Conservation (phyloP, 2,888 invertebrate species). For the Tenthredo amoena region DNA sequence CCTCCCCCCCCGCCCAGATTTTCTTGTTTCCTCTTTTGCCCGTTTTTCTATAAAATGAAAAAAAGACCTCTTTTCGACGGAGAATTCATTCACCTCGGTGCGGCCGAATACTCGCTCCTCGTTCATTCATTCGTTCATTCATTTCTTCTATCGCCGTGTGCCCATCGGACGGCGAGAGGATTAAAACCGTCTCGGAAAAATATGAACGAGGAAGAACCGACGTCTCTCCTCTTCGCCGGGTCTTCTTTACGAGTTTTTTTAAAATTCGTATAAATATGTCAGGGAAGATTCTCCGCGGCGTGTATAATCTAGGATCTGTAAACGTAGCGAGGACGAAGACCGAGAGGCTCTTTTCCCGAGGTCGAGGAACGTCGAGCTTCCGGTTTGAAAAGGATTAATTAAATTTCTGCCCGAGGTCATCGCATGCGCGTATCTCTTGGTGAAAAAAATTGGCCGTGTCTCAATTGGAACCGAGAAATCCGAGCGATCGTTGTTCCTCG, state of each 20-base stretch:
- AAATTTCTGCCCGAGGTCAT: not conserved
- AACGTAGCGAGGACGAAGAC: not conserved
- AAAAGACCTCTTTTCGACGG: not conserved
- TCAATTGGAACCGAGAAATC: not conserved
- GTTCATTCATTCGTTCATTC: constrained; percentile 13
- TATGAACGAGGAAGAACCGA: not conserved
- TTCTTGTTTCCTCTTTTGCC: constrained; percentile 16
- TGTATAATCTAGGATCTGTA: constrained; percentile 2
- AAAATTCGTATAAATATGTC: constrained; percentile 54
- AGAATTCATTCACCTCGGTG: constrained; percentile 7
- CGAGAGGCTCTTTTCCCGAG: not conserved
- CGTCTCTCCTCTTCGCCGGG: not conserved
- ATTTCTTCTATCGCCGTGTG: not conserved
- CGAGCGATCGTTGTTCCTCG: not conserved
- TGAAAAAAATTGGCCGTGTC: not conserved
- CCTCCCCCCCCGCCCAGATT: no score
- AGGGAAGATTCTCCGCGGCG: not conserved
- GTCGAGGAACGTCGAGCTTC: constrained; percentile 3
- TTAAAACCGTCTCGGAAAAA: constrained; percentile 8
- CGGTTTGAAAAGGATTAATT: not conserved
- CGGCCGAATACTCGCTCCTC: not conserved
- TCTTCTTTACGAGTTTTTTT: no score
- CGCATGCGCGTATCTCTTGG: not conserved
- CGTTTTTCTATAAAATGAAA: not conserved
- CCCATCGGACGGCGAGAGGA: not conserved